Conservation (phyloP, 2,888 invertebrate species). For the Xestia ashworthii region DNA sequence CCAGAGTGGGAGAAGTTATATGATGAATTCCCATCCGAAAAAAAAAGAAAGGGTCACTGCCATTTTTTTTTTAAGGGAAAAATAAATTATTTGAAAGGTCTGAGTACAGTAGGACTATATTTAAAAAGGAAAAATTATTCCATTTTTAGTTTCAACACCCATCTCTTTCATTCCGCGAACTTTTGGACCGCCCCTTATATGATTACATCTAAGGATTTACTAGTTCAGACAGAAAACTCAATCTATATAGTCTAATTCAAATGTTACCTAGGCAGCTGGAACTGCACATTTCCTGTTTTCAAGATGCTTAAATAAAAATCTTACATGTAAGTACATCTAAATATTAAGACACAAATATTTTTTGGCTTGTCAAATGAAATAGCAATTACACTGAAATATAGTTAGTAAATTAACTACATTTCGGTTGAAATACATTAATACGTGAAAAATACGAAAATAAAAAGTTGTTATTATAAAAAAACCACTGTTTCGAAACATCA, state of each 20-base stretch:
- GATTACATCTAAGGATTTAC: slow-evolving; percentile 1
- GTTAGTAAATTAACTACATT: not conserved
- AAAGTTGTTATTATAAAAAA: not conserved
- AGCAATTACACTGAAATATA: not conserved
- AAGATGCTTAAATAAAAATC: not conserved
- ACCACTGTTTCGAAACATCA: not conserved
- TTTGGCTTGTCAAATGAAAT: not conserved
- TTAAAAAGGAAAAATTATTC: no score
- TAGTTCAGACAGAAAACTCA: not conserved
- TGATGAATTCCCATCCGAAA: no score
- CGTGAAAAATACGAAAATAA: not conserved
- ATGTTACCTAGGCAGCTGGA: not conserved
- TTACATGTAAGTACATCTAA: not conserved
- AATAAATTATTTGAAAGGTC: no score
- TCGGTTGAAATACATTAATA: not conserved
- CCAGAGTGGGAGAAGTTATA: no score
- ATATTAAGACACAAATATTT: not conserved
- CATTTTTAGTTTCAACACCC: no score
- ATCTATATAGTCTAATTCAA: not conserved
- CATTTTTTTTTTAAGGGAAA: no score
- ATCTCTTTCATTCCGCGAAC: no score
- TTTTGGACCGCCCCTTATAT: not conserved
- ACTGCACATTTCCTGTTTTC: not conserved
- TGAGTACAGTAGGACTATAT: no score
- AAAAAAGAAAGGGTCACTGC: no score